Percentiles rank a stretch among this genome's conserved stretches.
These are phyloP conservation scores for Phalanger gymnotis DNA, from an alignment of 2,797 vertebrate species.

Conservation along the genomic window DNA sequence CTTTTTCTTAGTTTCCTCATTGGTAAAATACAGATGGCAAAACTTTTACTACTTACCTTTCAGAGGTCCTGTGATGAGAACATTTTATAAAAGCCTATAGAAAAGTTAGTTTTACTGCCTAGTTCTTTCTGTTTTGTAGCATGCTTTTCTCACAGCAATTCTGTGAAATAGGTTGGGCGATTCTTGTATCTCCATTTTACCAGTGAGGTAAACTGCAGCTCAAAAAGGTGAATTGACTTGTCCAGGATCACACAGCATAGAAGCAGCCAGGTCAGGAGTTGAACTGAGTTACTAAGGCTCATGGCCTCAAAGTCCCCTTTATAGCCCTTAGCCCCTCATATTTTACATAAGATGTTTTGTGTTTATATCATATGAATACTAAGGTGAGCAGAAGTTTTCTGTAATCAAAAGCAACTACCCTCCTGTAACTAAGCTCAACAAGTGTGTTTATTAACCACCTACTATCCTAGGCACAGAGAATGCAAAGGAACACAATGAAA, in stretches of 20 bases:
- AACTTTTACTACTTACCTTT: background rate
- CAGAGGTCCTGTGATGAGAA: background rate
- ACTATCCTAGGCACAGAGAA: background rate
- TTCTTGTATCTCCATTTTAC: background rate
- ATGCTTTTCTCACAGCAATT: background rate
- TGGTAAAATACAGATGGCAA: background rate
- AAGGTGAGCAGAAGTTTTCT: background rate
- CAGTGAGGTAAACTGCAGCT: background rate
- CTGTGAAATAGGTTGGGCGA: background rate
- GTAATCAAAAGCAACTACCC: background rate
- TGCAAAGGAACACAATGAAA: background rate
- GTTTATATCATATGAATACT: background rate
- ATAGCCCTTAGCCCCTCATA: background rate
- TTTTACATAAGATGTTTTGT: background rate
- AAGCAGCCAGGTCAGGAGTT: background rate
- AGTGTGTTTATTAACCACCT: background rate
- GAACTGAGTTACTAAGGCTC: background rate
- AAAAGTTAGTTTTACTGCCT: background rate
- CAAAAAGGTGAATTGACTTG: background rate
- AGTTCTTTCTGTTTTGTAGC: background rate
- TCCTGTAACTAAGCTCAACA: background rate
- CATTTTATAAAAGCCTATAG: background rate
- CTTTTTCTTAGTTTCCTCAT: background rate
- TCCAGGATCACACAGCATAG: background rate
- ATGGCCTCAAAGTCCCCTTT: background rate